A percentile compares a stretch with the other conserved stretches of the same genome.
Evolutionary conservation across 2,888 invertebrate species (phyloP).

Genomic region (Drosophila bunnanda): DNA sequence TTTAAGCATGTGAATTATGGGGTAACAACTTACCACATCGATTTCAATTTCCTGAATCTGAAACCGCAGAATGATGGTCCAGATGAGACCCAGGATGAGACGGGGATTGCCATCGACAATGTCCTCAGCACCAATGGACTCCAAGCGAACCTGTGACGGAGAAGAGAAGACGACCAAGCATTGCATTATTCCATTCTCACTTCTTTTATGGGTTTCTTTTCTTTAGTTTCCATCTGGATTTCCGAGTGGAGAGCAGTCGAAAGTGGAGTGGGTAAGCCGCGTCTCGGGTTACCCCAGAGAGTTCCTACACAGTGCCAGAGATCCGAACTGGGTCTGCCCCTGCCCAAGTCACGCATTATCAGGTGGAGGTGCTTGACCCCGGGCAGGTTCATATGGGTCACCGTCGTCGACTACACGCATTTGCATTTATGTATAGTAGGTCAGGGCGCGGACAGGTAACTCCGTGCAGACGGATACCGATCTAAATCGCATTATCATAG

Average conservation of each 20-base stretch:
- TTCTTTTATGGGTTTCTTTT: constrained; percentile 17
- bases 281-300: constrained; percentile 40
- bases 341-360: constrained; percentile 73
- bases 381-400: constrained; percentile 25
- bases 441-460: constrained; percentile 60
- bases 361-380: constrained; percentile 73
- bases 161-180: constrained; percentile 14
- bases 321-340: constrained; percentile 41
- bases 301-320: constrained; percentile 13
- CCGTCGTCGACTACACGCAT: constrained; percentile 50
- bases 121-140: constrained; percentile 99
- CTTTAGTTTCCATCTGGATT: constrained; percentile 13
- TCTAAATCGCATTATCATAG: constrained; percentile 56
- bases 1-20: neutral
- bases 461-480: constrained; percentile 45
- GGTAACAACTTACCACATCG: constrained; percentile 90
- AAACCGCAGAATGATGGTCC: constrained; percentile 99
- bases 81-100: constrained; percentile 98
- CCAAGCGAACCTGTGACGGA: constrained; percentile 92
- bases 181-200: constrained; percentile 44
- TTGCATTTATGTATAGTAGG: constrained; percentile 71
- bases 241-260: constrained; percentile 3
- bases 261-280: constrained; percentile 42
- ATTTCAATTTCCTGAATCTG: constrained; percentile 99
- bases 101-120: constrained; percentile 99